These are phyloP conservation scores for Eriosoma lanigerum DNA, from an alignment of 1,140 invertebrate genomes.

Conservation along the genomic window DNA sequence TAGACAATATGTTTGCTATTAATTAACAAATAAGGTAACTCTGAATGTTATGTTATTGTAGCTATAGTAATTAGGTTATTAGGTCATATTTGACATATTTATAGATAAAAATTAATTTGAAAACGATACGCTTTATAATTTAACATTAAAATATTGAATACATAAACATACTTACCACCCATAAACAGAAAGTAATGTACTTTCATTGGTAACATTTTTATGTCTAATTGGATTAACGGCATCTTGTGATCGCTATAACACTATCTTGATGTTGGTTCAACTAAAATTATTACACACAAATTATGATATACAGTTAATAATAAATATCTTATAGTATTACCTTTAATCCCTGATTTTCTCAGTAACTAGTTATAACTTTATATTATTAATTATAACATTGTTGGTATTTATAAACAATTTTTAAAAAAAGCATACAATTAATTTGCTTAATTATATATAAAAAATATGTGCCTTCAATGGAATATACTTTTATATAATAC, in stretches of 20 bases:
- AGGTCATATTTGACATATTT: constrained; percentile 5
- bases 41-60: background rate
- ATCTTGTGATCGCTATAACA: constrained; percentile 53
- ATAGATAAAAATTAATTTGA: background rate
- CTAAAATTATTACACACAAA: background rate
- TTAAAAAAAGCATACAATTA: no score
- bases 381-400: no score
- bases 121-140: background rate
- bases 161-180: constrained; percentile 70
- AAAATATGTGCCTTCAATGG: no score
- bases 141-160: background rate
- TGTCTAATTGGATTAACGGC: constrained; percentile 66
- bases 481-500: no score
- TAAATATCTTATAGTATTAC: no score
- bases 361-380: no score
- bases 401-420: no score
- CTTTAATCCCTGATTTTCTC: no score
- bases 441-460: no score
- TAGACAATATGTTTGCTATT: no score
- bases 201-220: constrained; percentile 79
- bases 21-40: no score
- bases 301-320: background rate
- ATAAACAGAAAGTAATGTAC: constrained; percentile 85
- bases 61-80: constrained; percentile 16
- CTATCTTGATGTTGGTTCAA: background rate